Evolutionary conservation across 2,888 invertebrate genomes (phyloP).

Genomic region (Metacarcinus magister): DNA sequence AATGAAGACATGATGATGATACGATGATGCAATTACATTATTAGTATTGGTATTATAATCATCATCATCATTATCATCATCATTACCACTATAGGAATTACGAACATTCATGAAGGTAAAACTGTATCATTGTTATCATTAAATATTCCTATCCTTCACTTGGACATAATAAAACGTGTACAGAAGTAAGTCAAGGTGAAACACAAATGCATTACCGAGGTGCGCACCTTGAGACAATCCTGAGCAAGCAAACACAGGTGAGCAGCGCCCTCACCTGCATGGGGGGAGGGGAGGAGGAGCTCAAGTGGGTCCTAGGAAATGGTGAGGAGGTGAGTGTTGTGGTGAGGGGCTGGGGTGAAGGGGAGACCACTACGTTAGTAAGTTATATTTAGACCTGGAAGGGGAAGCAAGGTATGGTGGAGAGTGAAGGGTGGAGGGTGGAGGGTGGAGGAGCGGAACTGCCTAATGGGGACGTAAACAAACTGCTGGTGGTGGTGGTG

Average conservation of each 20-base stretch:
- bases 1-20: not conserved
- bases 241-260: not conserved
- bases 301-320: not conserved
- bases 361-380: not conserved
- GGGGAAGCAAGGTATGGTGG: not conserved
- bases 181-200: no score
- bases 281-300: not conserved
- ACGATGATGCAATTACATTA: not conserved
- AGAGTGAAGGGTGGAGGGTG: not conserved
- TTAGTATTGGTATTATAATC: no score
- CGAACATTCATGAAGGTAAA: not conserved
- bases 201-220: not conserved
- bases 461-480: slow-evolving; percentile 35
- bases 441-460: not conserved
- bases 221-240: not conserved
- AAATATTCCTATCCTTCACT: no score
- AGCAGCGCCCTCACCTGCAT: not conserved
- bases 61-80: not conserved
- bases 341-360: not conserved
- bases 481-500: not conserved
- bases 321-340: not conserved
- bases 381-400: not conserved
- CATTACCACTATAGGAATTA: not conserved
- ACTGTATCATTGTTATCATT: not conserved
- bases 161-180: no score